A percentile compares a stretch with the other conserved stretches of the same genome.
Conservation (phyloP, 2,888 invertebrate genomes). For the Diarsia rubi region DNA sequence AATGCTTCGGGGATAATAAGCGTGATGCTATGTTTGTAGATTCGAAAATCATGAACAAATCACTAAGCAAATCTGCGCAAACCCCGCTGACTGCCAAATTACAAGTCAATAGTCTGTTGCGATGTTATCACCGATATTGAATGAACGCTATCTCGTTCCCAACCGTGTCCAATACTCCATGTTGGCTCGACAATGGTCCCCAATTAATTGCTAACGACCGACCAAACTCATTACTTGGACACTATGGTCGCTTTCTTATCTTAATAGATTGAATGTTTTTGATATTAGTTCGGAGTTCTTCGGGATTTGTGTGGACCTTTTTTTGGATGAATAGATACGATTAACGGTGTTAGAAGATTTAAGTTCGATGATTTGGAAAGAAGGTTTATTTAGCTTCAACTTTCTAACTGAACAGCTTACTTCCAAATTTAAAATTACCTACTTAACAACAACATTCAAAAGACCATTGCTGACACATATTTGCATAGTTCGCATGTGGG, state of each 20-base stretch:
- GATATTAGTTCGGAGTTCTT: constrained; percentile 12
- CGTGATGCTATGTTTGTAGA: no score
- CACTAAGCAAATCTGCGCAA: not conserved
- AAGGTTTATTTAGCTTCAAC: not conserved
- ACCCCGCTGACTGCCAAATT: constrained; percentile 8
- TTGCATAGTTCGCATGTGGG: no score
- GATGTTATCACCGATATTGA: constrained; percentile 51
- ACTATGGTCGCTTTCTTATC: constrained; percentile 64
- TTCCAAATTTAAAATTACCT: not conserved
- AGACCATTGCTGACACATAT: no score
- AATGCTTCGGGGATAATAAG: no score
- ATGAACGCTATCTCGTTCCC: constrained; percentile 48
- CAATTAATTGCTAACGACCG: constrained; percentile 75
- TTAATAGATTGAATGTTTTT: constrained; percentile 49
- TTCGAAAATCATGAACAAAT: constrained; percentile 9
- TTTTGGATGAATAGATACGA: constrained; percentile 6
- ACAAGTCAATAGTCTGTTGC: constrained; percentile 13
- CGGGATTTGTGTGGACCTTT: constrained; percentile 18
- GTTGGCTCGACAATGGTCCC: constrained; percentile 66
- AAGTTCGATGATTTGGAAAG: not conserved
- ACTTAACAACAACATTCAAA: not conserved
- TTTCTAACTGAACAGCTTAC: not conserved
- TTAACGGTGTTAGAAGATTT: not conserved
- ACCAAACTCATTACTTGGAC: constrained; percentile 68
- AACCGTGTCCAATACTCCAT: constrained; percentile 33